These are phyloP conservation scores for Sesia bembeciformis DNA, from an alignment of 2,888 invertebrate genomes.

Conservation along the genomic window DNA sequence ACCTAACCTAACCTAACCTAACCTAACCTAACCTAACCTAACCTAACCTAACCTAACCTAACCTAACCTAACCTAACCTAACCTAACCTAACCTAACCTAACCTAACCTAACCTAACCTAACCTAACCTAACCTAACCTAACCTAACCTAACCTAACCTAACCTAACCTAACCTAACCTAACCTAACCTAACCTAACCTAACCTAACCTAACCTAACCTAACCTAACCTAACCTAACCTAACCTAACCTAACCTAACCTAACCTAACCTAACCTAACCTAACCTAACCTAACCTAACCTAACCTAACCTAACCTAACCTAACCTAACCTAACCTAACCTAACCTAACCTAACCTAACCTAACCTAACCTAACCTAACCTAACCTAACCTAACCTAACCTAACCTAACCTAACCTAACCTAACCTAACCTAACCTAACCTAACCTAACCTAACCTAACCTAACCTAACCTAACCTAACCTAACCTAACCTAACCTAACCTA, in stretches of 20 bases:
- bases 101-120: not conserved
- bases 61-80: not conserved
- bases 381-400: too few relatives aligned
- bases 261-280: too few relatives aligned
- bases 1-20: conserved; percentile 3
- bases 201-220: not conserved
- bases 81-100: not conserved
- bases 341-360: too few relatives aligned
- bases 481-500: too few relatives aligned
- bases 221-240: not conserved
- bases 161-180: not conserved
- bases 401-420: too few relatives aligned
- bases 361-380: too few relatives aligned
- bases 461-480: too few relatives aligned
- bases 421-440: too few relatives aligned
- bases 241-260: conserved; percentile 9
- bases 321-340: too few relatives aligned
- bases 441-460: too few relatives aligned
- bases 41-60: not conserved
- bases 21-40: conserved; percentile 2
- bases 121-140: not conserved
- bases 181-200: conserved; percentile 1
- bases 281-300: too few relatives aligned
- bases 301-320: too few relatives aligned
- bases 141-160: not conserved